phyloP scores from a whole-genome alignment of 37 sponge, comb jelly and placozoan species.

The Chondrilla cf. caribensis region DNA sequence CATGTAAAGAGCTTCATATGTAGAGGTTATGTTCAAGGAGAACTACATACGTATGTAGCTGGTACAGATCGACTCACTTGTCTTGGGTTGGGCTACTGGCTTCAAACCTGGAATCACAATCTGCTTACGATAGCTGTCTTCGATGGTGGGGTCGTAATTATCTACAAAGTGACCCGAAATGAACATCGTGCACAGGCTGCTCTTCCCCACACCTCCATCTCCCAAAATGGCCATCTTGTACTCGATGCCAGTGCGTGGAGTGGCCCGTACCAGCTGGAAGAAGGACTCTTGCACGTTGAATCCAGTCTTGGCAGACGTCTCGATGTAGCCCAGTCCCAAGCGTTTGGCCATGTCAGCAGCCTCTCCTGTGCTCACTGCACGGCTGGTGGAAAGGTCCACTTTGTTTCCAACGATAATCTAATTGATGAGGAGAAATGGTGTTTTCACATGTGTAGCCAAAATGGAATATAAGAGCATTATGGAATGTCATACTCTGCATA shows the following conservation, averaged over 20 bases:
- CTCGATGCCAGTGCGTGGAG: slow-evolving; percentile 40
- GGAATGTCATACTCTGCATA: not conserved
- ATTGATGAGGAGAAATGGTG: too few species aligned
- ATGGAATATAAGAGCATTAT: not conserved
- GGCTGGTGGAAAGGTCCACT: slow-evolving; percentile 54
- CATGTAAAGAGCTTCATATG: too few species aligned
- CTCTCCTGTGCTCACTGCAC: slow-evolving; percentile 59
- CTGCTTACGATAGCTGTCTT: slow-evolving; percentile 91
- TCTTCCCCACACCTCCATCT: slow-evolving; percentile 91
- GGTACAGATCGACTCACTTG: too few species aligned
- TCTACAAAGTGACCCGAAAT: slow-evolving; percentile 69
- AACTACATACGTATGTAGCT: too few species aligned
- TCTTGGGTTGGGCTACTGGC: too few species aligned
- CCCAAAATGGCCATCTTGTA: slow-evolving; percentile 80
- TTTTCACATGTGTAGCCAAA: not conserved
- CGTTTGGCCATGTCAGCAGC: slow-evolving; percentile 53
- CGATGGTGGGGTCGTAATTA: slow-evolving; percentile 91
- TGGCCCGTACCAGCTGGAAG: slow-evolving; percentile 64
- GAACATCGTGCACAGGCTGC: slow-evolving; percentile 66
- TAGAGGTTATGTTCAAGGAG: too few species aligned
- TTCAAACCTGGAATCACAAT: slow-evolving; percentile 60
- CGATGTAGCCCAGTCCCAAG: slow-evolving; percentile 75
- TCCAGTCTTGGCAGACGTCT: slow-evolving; percentile 86
- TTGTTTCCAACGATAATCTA: slow-evolving; percentile 93
- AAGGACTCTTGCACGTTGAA: slow-evolving; percentile 74